A percentile compares a stretch with the other conserved stretches of the same genome.
Evolutionary conservation across 2,113 vertebrate species (phyloP).

Genomic region (Colaptes auratus): DNA sequence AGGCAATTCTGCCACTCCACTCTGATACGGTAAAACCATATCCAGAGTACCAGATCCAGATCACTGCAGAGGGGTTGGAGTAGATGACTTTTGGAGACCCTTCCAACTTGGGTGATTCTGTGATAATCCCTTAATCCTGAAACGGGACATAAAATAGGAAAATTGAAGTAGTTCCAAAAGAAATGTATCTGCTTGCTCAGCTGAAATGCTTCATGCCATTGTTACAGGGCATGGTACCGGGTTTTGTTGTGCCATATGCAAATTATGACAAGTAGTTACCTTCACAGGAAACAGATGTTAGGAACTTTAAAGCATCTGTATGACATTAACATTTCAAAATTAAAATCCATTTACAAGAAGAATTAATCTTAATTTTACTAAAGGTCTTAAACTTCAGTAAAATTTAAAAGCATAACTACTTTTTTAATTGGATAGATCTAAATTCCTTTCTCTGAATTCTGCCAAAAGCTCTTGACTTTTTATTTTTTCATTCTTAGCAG

Average conservation of each 20-base stretch:
- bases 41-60: too few species aligned
- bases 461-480: neutral
- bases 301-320: neutral
- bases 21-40: too few species aligned
- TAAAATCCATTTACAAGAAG: neutral
- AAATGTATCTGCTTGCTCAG: rapidly evolving
- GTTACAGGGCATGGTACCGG: neutral
- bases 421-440: neutral
- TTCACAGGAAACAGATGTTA: neutral
- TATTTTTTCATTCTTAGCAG: neutral
- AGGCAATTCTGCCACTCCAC: too few species aligned
- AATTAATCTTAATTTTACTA: neutral
- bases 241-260: neutral
- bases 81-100: too few species aligned
- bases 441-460: neutral
- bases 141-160: rapidly evolving
- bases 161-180: neutral
- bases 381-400: neutral
- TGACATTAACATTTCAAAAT: neutral
- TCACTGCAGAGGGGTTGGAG: too few species aligned
- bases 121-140: neutral
- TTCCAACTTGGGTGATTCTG: neutral
- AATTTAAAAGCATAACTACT: neutral
- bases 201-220: neutral
- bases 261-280: neutral